Percentiles rank a stretch among this genome's conserved stretches.
Evolutionary conservation across 1,140 invertebrate species (phyloP).

Genomic region (Tribolium madens): DNA sequence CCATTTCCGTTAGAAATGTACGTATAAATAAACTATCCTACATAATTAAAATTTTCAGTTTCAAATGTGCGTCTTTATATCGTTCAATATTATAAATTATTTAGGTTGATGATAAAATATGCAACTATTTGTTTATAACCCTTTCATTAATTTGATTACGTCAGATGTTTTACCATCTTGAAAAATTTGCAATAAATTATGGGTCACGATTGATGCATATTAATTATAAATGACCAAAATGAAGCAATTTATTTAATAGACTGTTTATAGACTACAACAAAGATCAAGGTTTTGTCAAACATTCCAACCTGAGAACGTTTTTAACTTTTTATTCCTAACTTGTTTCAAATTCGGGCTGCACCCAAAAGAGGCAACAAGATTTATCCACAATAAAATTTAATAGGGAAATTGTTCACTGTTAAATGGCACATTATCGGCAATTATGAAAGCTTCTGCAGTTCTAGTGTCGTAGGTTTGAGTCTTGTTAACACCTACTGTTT

Average conservation of each 20-base stretch:
- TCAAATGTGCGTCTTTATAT: neutral
- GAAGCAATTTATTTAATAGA: conserved; percentile 10
- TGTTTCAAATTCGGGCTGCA: neutral
- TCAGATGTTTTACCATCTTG: neutral
- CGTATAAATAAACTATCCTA: neutral
- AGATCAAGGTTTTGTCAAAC: conserved; percentile 13
- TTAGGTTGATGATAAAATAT: neutral
- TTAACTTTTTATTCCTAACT: neutral
- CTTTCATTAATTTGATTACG: neutral
- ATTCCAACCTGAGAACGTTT: neutral
- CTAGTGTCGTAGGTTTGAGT: neutral
- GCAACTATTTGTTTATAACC: neutral
- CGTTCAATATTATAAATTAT: neutral
- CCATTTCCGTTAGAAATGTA: conserved; percentile 7
- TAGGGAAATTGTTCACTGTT: neutral
- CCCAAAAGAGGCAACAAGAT: conserved; percentile 3
- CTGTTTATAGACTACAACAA: conserved; percentile 8
- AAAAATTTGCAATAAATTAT: neutral
- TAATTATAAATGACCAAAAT: conserved; percentile 4
- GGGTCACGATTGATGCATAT: neutral
- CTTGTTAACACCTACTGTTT: neutral
- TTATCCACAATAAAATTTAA: neutral
- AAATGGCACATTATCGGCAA: neutral
- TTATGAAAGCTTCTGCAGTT: neutral
- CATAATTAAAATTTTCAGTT: neutral